Percentiles rank a stretch among this genome's conserved stretches.
phyloP scores from a whole-genome alignment of 2,888 invertebrate genomes.

The Apamea crenata region DNA sequence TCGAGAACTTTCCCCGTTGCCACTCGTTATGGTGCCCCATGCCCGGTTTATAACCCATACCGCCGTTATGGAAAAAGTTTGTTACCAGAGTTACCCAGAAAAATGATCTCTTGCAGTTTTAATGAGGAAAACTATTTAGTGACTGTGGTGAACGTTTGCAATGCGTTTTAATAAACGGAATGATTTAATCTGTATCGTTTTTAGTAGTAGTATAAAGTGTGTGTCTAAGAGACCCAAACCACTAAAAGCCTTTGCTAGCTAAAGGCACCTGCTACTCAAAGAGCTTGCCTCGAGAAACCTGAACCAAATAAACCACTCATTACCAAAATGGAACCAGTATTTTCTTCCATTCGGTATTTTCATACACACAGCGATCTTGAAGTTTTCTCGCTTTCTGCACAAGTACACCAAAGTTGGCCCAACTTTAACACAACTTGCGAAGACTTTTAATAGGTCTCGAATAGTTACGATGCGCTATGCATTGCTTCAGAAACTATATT shows the following conservation, averaged over 20 bases:
- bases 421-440: constrained; percentile 37
- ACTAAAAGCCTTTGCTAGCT: constrained; percentile 2
- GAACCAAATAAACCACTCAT: constrained; percentile 19
- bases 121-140: constrained; percentile 32
- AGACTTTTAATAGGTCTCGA: constrained; percentile 43
- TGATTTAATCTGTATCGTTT: not conserved
- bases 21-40: constrained; percentile 36
- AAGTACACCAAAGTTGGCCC: constrained; percentile 66
- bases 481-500: constrained; percentile 25
- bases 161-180: not conserved
- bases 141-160: constrained; percentile 1
- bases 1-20: constrained; percentile 72
- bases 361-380: constrained; percentile 13
- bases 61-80: constrained; percentile 44
- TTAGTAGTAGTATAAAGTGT: no score
- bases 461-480: constrained; percentile 41
- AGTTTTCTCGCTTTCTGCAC: constrained; percentile 57
- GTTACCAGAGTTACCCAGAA: constrained; percentile 20
- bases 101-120: constrained; percentile 32
- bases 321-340: constrained; percentile 15
- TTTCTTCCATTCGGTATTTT: constrained; percentile 28
- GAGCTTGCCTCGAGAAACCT: constrained; percentile 3
- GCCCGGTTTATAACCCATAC: constrained; percentile 27
- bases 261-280: constrained; percentile 8
- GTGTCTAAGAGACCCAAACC: not conserved